These are phyloP conservation scores for Alviniconcha marisindica DNA, from an alignment of 1,140 invertebrate genomes.

Conservation along the genomic window DNA sequence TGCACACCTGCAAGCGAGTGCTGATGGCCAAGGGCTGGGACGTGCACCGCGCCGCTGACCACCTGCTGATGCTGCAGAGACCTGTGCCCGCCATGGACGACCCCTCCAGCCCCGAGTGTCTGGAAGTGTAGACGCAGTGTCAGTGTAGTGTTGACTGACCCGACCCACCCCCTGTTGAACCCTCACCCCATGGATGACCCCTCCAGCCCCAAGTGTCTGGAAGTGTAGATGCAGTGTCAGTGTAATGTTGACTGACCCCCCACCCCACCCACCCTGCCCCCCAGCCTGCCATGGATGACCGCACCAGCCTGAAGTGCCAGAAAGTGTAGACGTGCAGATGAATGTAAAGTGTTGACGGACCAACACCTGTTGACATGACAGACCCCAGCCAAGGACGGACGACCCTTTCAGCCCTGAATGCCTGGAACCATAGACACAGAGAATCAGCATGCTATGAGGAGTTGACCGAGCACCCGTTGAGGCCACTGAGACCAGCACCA, in stretches of 20 bases:
- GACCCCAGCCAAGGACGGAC: neutral
- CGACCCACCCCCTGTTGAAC: no score
- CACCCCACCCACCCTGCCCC: no score
- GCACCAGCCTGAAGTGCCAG: slow-evolving; percentile 17
- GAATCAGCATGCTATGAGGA: neutral
- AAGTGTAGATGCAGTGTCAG: slow-evolving; percentile 16
- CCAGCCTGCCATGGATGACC: neutral
- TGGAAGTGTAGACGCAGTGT: slow-evolving; percentile 20
- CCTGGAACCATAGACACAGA: neutral
- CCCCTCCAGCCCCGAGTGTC: slow-evolving; percentile 26
- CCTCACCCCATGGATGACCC: neutral
- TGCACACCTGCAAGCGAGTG: slow-evolving; percentile 72
- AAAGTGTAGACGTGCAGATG: slow-evolving; percentile 16
- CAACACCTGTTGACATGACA: neutral
- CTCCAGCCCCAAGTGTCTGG: slow-evolving; percentile 30
- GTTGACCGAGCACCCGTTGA: no score
- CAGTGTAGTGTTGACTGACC: no score
- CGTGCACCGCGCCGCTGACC: slow-evolving; percentile 74
- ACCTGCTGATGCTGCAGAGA: slow-evolving; percentile 63
- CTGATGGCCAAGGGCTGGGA: slow-evolving; percentile 75
- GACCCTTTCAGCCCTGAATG: neutral
- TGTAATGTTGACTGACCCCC: no score
- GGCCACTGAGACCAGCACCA: no score
- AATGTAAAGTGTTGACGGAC: neutral
- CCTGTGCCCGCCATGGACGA: neutral